Conservation (phyloP, 30 jellyfish, hydroid and myxozoan genomes). For the Catostylus mosaicus region DNA sequence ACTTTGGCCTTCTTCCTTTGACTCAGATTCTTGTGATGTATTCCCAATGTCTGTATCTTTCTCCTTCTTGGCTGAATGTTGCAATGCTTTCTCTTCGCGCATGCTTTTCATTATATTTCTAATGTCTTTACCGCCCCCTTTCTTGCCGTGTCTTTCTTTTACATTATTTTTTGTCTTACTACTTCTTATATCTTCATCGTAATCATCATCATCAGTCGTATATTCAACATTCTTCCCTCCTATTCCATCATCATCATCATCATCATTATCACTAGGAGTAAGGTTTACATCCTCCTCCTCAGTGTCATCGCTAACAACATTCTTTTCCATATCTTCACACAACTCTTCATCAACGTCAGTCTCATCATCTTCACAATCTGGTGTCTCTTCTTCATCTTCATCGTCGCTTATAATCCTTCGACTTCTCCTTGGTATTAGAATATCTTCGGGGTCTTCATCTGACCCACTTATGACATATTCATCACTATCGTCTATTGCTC, state of each 20-base stretch:
- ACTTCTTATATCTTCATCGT: constrained; percentile 24
- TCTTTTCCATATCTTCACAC: constrained; percentile 39
- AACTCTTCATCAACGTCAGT: constrained; percentile 52
- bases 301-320: constrained; percentile 42
- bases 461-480: constrained; percentile 67
- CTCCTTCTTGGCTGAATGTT: neutral
- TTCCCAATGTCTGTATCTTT: neutral
- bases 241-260: constrained; percentile 50
- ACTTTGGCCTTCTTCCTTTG: neutral
- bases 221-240: constrained; percentile 12
- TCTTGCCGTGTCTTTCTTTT: constrained; percentile 14
- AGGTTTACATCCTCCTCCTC: constrained; percentile 36
- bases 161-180: neutral
- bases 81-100: constrained; percentile 24
- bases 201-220: neutral
- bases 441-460: constrained; percentile 73
- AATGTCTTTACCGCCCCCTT: constrained; percentile 59
- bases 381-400: constrained; percentile 42
- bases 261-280: constrained; percentile 56
- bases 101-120: constrained; percentile 42
- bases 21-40: neutral
- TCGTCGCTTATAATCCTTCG: constrained; percentile 38
- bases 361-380: constrained; percentile 46
- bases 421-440: constrained; percentile 31
- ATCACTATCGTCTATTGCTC: constrained; percentile 54